Conservation (phyloP, 1,140 invertebrate genomes). For the Zeugodacus cucurbitae region DNA sequence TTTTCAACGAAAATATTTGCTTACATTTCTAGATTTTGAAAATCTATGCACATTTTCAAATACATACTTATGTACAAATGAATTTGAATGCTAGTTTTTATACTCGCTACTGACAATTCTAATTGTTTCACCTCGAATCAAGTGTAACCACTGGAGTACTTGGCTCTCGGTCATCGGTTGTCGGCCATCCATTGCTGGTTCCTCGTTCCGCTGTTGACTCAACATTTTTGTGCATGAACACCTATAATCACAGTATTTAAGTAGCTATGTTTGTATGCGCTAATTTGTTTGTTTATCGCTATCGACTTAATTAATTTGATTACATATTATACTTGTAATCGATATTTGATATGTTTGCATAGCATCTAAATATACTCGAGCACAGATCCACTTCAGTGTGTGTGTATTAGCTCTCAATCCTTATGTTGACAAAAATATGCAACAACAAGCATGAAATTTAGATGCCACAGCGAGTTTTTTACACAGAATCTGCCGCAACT, state of each 20-base stretch:
- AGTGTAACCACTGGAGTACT: not conserved
- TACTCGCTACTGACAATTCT: not conserved
- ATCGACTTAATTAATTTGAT: conserved; percentile 2
- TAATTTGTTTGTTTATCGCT: not conserved
- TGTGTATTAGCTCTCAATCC: not conserved
- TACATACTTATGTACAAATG: not conserved
- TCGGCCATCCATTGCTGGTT: conserved; percentile 18
- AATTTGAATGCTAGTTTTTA: not conserved
- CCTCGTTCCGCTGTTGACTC: not conserved
- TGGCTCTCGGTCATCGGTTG: not conserved
- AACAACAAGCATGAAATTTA: not conserved
- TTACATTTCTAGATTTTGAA: too few relatives aligned
- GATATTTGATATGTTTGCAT: conserved; percentile 28
- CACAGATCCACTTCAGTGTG: too few relatives aligned
- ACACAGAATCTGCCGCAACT: not conserved
- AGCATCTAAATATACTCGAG: not conserved
- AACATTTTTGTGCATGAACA: not conserved
- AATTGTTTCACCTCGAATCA: conserved; percentile 5
- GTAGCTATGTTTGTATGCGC: not conserved
- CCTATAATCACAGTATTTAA: not conserved
- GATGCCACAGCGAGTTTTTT: not conserved
- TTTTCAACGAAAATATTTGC: too few relatives aligned
- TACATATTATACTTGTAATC: not conserved
- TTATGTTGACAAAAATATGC: not conserved
- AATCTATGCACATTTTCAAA: not conserved